Evolutionary conservation across 2,113 vertebrate species (phyloP).

Genomic region (Callocephalon fimbriatum): DNA sequence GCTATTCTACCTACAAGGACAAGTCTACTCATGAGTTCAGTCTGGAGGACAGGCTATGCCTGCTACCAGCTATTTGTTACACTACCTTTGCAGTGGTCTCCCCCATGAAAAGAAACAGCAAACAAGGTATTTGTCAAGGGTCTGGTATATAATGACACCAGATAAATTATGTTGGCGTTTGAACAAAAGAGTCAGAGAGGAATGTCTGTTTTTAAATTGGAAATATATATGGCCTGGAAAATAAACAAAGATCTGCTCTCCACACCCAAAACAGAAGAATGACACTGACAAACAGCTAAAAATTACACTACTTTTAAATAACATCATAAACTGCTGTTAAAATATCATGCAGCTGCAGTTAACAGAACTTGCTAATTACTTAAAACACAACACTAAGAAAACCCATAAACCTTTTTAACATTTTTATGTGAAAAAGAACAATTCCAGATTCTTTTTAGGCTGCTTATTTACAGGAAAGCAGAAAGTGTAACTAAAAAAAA

Average conservation of each 20-base stretch:
- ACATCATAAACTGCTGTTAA: slow-evolving; percentile 39
- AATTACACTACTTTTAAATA: slow-evolving; percentile 30
- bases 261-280: slow-evolving; percentile 63
- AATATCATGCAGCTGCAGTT: slow-evolving; percentile 37
- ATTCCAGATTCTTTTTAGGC: not conserved
- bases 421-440: not conserved
- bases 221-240: slow-evolving; percentile 60
- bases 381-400: not conserved
- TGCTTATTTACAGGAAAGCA: not conserved
- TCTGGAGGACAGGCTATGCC: not conserved
- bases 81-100: not conserved
- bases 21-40: not conserved
- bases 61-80: not conserved
- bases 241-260: slow-evolving; percentile 74
- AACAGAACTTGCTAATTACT: slow-evolving; percentile 4
- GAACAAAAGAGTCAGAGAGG: not conserved
- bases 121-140: not conserved
- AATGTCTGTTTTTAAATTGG: slow-evolving; percentile 57
- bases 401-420: not conserved
- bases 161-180: not conserved
- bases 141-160: not conserved
- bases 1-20: not conserved
- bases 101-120: not conserved
- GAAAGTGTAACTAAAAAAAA: not conserved
- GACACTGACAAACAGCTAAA: slow-evolving; percentile 54